Evolutionary conservation across 2,797 vertebrate species (phyloP).

Genomic region (Mastacembelus armatus): DNA sequence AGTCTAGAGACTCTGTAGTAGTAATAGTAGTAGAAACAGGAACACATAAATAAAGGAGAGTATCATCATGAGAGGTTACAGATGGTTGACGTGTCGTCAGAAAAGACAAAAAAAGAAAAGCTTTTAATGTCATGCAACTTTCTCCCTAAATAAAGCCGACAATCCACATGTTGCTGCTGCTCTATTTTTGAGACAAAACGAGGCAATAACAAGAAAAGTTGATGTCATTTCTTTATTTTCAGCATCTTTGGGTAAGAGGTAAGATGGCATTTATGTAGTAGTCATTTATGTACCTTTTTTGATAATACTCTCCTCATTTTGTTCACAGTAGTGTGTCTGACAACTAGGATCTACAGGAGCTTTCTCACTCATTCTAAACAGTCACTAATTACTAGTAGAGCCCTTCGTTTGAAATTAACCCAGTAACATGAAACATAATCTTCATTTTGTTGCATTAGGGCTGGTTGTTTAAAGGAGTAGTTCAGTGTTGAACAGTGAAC

Average conservation of each 20-base stretch:
- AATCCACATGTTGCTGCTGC: neutral
- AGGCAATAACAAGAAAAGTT: neutral
- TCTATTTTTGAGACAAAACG: conserved; percentile 6
- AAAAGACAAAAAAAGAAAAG: too few species aligned
- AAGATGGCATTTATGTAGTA: neutral
- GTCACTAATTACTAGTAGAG: conserved; percentile 31
- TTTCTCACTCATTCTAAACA: neutral
- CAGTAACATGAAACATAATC: conserved; percentile 9
- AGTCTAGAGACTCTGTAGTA: conserved; percentile 23
- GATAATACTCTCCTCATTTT: conserved; percentile 45
- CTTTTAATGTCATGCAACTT: neutral
- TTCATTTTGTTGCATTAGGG: conserved; percentile 21
- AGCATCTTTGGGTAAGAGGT: neutral
- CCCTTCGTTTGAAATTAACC: neutral
- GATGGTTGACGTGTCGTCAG: too few species aligned
- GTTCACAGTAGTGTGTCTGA: conserved; percentile 9
- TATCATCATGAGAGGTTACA: conserved; percentile 31
- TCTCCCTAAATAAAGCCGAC: neutral
- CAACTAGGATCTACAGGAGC: conserved; percentile 19
- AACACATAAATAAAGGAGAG: conserved; percentile 35
- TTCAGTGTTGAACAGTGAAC: too few species aligned
- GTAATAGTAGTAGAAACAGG: conserved; percentile 8
- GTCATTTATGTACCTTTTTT: neutral
- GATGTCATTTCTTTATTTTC: neutral
- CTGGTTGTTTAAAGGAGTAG: conserved; percentile 3